phyloP scores from a whole-genome alignment of 2,888 invertebrate species.

The Rhynchonema sp. region DNA sequence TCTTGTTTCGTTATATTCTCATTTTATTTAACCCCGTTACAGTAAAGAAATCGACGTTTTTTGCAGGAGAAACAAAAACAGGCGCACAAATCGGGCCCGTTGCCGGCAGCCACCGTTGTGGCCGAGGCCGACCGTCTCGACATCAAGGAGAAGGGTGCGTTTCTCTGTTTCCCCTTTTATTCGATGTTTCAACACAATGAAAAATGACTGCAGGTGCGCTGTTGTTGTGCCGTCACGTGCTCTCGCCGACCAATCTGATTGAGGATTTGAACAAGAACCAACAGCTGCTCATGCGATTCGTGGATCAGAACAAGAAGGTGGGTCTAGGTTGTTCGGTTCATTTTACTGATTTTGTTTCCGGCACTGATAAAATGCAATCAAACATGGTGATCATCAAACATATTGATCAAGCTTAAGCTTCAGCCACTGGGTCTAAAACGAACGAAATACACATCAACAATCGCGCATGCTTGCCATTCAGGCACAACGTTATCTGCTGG shows the following conservation, averaged over 20 bases:
- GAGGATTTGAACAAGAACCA: constrained; percentile 50
- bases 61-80: constrained; percentile 15
- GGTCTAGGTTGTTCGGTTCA: background rate
- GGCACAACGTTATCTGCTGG: constrained; percentile 57
- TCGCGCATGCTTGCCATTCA: constrained; percentile 15
- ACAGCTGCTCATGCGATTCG: constrained; percentile 39
- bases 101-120: constrained; percentile 49
- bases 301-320: constrained; percentile 18
- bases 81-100: constrained; percentile 32
- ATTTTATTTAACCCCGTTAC: too few species aligned
- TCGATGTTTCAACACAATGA: too few species aligned
- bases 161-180: too few species aligned
- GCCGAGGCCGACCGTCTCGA: constrained; percentile 75
- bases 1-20: too few species aligned
- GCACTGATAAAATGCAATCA: too few species aligned
- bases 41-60: too few species aligned
- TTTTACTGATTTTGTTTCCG: background rate
- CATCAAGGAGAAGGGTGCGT: constrained; percentile 44
- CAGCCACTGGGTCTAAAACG: too few species aligned
- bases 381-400: too few species aligned
- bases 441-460: too few species aligned
- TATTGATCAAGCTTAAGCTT: too few species aligned
- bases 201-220: constrained; percentile 53
- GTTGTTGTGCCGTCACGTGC: constrained; percentile 70
- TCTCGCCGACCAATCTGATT: constrained; percentile 38